Evolutionary conservation across 2,113 vertebrate genomes (phyloP).

Genomic region (Benthochromis sp.): DNA sequence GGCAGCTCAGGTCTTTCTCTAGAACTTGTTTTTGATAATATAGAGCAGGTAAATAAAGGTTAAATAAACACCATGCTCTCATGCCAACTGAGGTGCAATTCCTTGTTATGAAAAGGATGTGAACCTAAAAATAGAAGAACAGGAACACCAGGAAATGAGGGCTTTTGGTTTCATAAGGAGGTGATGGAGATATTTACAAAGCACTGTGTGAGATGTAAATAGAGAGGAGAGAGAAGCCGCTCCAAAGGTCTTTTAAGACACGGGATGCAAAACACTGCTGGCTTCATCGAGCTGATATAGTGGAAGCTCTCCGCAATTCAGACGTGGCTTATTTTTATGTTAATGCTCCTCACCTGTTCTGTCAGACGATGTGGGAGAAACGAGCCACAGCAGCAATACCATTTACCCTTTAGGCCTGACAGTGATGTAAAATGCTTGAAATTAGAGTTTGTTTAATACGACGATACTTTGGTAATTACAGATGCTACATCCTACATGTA

Average conservation of each 20-base stretch:
- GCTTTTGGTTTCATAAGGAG: not conserved
- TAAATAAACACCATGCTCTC: not conserved
- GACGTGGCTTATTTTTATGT: not conserved
- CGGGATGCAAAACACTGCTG: not conserved
- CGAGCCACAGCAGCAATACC: not conserved
- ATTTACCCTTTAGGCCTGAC: not conserved
- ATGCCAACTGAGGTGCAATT: conserved; percentile 17
- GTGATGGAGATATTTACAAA: not conserved
- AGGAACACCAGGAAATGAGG: not conserved
- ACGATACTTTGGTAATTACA: not conserved
- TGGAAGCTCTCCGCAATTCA: not conserved
- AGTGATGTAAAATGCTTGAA: not conserved
- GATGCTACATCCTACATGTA: not conserved
- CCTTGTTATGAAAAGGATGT: conserved; percentile 15
- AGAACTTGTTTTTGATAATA: not conserved
- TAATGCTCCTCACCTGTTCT: not conserved
- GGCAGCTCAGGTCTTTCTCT: not conserved
- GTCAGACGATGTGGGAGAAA: not conserved
- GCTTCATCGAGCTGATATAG: not conserved
- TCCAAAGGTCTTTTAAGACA: not conserved
- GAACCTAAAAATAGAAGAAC: not conserved
- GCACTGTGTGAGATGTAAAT: not conserved
- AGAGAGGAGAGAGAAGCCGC: not conserved
- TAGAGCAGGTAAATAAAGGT: rapidly evolving
- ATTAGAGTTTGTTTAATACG: not conserved